These are phyloP conservation scores for Erynnis tages DNA, from an alignment of 2,888 invertebrate genomes.

Conservation along the genomic window DNA sequence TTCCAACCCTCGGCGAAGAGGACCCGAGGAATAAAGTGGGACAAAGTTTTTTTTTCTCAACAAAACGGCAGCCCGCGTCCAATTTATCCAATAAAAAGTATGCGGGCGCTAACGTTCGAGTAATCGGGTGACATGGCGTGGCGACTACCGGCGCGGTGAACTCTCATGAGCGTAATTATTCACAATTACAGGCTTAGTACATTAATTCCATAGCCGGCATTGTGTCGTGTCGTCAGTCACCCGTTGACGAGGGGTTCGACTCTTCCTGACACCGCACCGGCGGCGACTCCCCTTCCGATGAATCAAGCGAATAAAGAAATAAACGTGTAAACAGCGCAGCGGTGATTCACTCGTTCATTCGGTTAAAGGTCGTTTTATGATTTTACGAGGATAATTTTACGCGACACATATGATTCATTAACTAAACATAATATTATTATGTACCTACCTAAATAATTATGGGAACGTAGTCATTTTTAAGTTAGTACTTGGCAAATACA, in stretches of 20 bases:
- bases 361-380: slow-evolving; percentile 38
- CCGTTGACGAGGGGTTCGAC: slow-evolving; percentile 26
- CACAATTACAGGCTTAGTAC: slow-evolving; percentile 58
- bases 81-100: slow-evolving; percentile 75
- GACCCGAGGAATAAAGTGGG: slow-evolving; percentile 49
- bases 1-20: slow-evolving; percentile 58
- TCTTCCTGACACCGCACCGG: slow-evolving; percentile 15
- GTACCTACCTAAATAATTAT: no score
- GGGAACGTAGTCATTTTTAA: no score
- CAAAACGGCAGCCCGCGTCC: slow-evolving; percentile 55
- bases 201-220: slow-evolving; percentile 38
- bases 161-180: slow-evolving; percentile 60
- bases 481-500: no score
- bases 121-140: slow-evolving; percentile 48
- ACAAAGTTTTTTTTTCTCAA: slow-evolving; percentile 52
- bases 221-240: slow-evolving; percentile 26
- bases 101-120: slow-evolving; percentile 63
- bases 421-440: no score
- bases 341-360: slow-evolving; percentile 37
- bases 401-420: slow-evolving; percentile 9
- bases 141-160: slow-evolving; percentile 41
- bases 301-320: slow-evolving; percentile 36
- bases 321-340: slow-evolving; percentile 34
- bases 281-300: slow-evolving; percentile 34
- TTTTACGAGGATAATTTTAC: slow-evolving; percentile 33